Evolutionary conservation across 1,140 invertebrate species (phyloP), one percentile per base, ranked within the genome.

Genomic region (Bombus waltoni): DNA sequence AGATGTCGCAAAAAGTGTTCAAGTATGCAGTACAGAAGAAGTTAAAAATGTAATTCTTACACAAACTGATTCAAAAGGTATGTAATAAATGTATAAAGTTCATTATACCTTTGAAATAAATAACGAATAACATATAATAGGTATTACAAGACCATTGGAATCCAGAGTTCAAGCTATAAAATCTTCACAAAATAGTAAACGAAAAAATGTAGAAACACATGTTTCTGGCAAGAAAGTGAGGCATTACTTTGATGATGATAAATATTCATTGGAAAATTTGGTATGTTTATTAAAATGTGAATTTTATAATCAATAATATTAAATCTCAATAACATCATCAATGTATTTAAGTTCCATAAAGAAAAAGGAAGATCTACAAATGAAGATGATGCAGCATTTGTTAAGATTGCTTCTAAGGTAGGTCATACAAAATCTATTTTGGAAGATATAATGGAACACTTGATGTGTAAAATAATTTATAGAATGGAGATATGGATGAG

Each of bases 201-300:
- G 93, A 81, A 95, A 96, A 76, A 96, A 95, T 95, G 95, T 97
- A 59, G 96, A 97, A 84, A 99, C 98, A 18, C 97, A 99, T 92
- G 94, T 95, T 82, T 95, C 95, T 84, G 97, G 97, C 3, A 95
- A 98, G 92, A 96, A 98, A 89, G 95, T 97, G 28, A 96, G 97
- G 81, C 99, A 99, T 95, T 99, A 98, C 96, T 96, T 97, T 65
- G 98, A 99, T 95, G 98, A 99, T 96, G 98, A 99, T 93, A 97
- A 97, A 94, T 97, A 98, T 95, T 97, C 97, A 68, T 96, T 99
- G 25, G 96, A 98, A 94, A 96, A 98, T 93, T 97, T 99, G 97
- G 98, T 98, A 96, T 95, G 94, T 91, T 42, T 68, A 87, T 72
- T 57, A 22, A 79, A 44, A 28, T 42, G 8, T 70, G 89, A 35